phyloP scores from a whole-genome alignment of 2,797 vertebrate genomes.

The Heteromormyrus szaboi region DNA sequence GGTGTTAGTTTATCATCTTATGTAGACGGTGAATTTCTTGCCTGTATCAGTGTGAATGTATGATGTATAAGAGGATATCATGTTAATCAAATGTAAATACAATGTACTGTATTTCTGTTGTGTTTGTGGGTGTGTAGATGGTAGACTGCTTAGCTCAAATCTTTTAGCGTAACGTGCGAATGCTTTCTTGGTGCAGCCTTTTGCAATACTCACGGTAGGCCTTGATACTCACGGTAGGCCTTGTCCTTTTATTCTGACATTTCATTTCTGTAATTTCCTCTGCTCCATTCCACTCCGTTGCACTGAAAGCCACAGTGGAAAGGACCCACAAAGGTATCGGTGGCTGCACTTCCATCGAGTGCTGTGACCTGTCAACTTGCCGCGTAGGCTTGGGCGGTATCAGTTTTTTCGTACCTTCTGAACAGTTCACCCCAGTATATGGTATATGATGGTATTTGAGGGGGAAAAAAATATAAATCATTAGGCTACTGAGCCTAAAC shows the following conservation, averaged over 20 bases:
- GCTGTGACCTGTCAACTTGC: neutral
- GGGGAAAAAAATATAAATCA: neutral
- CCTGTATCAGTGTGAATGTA: neutral
- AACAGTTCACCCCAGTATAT: neutral
- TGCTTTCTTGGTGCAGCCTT: neutral
- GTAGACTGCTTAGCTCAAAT: neutral
- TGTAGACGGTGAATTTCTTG: neutral
- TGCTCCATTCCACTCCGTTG: slow-evolving; percentile 48
- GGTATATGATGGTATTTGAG: neutral
- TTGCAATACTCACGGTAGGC: neutral
- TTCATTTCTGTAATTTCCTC: slow-evolving; percentile 14
- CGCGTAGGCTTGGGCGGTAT: neutral
- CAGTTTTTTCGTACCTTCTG: neutral
- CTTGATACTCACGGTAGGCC: neutral
- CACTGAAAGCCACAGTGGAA: slow-evolving; percentile 75
- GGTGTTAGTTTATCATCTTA: neutral
- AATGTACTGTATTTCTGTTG: neutral
- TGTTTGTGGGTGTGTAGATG: neutral
- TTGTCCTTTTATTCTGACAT: slow-evolving; percentile 19
- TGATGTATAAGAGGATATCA: neutral
- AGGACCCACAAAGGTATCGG: slow-evolving; percentile 77
- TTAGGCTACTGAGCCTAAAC: neutral
- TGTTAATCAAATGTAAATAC: neutral
- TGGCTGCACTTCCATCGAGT: slow-evolving; percentile 28
- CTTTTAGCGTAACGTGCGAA: neutral